Percentiles rank a stretch among this genome's conserved stretches.
Conservation (phyloP, 1,140 invertebrate genomes). For the Orchesella cincta region DNA sequence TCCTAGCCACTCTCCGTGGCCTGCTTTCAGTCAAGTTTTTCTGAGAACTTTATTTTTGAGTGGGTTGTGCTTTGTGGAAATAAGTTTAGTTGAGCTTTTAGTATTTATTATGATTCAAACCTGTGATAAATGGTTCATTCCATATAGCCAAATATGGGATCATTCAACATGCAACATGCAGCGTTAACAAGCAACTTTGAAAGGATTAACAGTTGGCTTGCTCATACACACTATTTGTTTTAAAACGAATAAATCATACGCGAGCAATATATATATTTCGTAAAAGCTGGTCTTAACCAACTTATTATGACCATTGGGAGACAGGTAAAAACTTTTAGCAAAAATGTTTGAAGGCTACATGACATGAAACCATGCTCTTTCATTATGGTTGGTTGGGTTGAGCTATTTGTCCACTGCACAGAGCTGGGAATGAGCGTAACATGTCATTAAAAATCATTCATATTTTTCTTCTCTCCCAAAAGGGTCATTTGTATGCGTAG, state of each 20-base stretch:
- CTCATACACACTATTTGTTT: background rate
- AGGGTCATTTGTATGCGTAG: constrained; percentile 7
- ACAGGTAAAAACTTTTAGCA: no score
- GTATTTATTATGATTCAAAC: constrained; percentile 1
- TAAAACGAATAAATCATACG: background rate
- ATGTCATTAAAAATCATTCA: constrained; percentile 25
- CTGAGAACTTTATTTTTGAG: background rate
- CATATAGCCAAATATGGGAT: constrained; percentile 16
- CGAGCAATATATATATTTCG: background rate
- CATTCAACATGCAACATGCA: background rate
- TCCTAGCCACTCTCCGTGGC: background rate
- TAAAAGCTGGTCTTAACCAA: no score
- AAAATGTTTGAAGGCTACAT: no score
- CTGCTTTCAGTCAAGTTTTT: background rate
- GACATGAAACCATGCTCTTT: no score
- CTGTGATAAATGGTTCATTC: constrained; percentile 21
- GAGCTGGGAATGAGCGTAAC: no score
- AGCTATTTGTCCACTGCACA: no score
- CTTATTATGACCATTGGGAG: no score
- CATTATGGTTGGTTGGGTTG: no score
- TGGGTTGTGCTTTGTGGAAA: background rate
- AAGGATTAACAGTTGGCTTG: background rate
- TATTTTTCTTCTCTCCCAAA: background rate
- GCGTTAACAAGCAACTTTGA: constrained; percentile 11
- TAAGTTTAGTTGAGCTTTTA: background rate